Evolutionary conservation across 2,113 vertebrate genomes (phyloP), one percentile per base, ranked within the genome.

Genomic region (Sander lucioperca): DNA sequence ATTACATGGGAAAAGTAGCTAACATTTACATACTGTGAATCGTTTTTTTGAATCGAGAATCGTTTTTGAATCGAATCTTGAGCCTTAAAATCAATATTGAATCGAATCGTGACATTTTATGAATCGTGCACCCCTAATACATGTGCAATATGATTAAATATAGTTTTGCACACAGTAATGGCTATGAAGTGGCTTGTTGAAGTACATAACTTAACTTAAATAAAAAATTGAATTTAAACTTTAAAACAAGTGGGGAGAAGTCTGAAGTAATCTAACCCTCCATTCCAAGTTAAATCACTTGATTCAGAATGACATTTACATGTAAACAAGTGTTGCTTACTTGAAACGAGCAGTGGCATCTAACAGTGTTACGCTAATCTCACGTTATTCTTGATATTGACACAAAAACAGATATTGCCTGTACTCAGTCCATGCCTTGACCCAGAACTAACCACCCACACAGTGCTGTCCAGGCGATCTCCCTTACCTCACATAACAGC

Each of bases 401-500:
- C 4, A 13, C 16, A 12, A 21, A 56, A 48, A 18, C 16, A 16
- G 19, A 70, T 51, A 65, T 23, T 11, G 6, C 10, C 19, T 45
- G 4, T 3, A 11, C 66, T 64, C 14, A 15, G 9, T 18, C 39
- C 51, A 19, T 18, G 21, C 3, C 43, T 6, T 63, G 30, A 61
- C 23, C 57, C 23, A 16, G 23, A 30, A n/a, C 65, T 61, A 68
- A 85, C 75, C 33, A 21, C 50, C 80, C 58, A 58, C 78, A 64
- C 65, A 67, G 48, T 30, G 36, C 71, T 30, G 47, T 77, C 71
- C 50, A 75, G 74, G 72, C 36, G 0, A 63, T 66, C 64, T 77
- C 72, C 74, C 77, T 82, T 79, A 77, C 63, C 69, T 74, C 48
- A 11, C 66, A 62, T 27, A 62, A 48, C 45, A 45, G 77, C 66